Percentiles rank a stretch among this genome's conserved stretches.
Evolutionary conservation across 2,113 vertebrate species (phyloP).

Genomic region (Haemorhous mexicanus): DNA sequence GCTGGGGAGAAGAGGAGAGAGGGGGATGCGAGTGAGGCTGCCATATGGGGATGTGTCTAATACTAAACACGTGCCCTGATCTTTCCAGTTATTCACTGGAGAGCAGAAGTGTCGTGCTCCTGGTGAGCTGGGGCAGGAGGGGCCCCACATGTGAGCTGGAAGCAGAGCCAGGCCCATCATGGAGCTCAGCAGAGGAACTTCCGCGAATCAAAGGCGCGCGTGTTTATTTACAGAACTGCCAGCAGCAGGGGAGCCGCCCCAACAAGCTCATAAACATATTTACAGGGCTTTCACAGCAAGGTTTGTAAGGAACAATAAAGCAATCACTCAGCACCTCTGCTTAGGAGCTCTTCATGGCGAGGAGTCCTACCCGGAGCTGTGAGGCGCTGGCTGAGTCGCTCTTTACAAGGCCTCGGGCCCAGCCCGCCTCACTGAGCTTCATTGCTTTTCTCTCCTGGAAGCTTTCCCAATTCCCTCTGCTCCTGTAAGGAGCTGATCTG

Average conservation of each 20-base stretch:
- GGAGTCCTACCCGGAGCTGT: background rate
- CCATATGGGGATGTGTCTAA: constrained; percentile 12
- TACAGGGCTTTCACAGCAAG: constrained; percentile 60
- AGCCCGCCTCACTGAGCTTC: background rate
- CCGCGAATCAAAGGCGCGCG: constrained; percentile 42
- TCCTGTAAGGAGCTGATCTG: background rate
- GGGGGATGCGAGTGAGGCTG: background rate
- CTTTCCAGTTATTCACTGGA: background rate
- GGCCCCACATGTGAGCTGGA: background rate
- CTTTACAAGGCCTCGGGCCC: background rate
- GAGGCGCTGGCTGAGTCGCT: background rate
- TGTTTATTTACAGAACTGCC: constrained; percentile 57
- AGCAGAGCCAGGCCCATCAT: constrained; percentile 26
- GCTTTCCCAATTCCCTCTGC: background rate
- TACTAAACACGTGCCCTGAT: constrained; percentile 22
- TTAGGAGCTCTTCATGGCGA: background rate
- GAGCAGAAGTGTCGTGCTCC: background rate
- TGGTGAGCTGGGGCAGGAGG: background rate
- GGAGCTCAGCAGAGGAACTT: constrained; percentile 52
- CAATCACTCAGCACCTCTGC: constrained; percentile 55
- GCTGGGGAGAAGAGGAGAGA: background rate
- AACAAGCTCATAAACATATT: constrained; percentile 68
- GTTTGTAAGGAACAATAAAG: constrained; percentile 62
- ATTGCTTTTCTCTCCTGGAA: background rate
- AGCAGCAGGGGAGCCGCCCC: constrained; percentile 29